These are phyloP conservation scores for Saccostrea cuccullata DNA, from an alignment of 1,140 invertebrate species.

Conservation along the genomic window DNA sequence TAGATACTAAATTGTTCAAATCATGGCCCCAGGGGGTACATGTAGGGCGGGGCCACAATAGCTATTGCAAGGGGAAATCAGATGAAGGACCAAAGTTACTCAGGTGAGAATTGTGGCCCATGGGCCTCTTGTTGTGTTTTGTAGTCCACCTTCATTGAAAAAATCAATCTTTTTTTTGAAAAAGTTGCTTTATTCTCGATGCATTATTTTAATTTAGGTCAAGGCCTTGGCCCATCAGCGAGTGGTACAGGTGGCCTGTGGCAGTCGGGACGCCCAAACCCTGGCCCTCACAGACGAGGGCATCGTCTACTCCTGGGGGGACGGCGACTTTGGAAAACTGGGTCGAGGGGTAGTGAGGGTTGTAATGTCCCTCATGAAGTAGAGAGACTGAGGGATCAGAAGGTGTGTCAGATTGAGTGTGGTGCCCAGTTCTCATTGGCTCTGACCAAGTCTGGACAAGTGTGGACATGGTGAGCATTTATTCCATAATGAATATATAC, in stretches of 20 bases:
- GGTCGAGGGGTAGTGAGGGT: slow-evolving; percentile 84
- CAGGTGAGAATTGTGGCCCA: slow-evolving; percentile 72
- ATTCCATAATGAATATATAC: background rate
- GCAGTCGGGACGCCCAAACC: slow-evolving; percentile 96
- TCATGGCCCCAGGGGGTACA: slow-evolving; percentile 81
- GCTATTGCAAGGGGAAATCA: too few relatives aligned
- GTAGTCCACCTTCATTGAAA: slow-evolving; percentile 78
- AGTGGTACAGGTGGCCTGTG: slow-evolving; percentile 87
- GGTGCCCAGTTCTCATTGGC: slow-evolving; percentile 97
- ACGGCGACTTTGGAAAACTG: slow-evolving; percentile 85
- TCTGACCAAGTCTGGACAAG: slow-evolving; percentile 91
- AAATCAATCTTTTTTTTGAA: too few relatives aligned
- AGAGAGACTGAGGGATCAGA: too few relatives aligned
- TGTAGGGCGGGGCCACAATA: too few relatives aligned
- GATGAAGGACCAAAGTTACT: slow-evolving; percentile 88
- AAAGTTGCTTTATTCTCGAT: slow-evolving; percentile 75
- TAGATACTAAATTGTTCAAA: background rate
- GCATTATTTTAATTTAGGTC: slow-evolving; percentile 68
- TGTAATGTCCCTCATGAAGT: slow-evolving; percentile 92
- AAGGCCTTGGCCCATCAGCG: slow-evolving; percentile 78
- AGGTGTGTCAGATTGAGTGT: slow-evolving; percentile 95
- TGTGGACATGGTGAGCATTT: slow-evolving; percentile 90
- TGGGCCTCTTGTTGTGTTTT: too few relatives aligned
- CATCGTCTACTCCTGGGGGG: slow-evolving; percentile 91
- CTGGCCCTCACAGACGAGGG: slow-evolving; percentile 93